Evolutionary conservation across 2,888 invertebrate species (phyloP).

Genomic region (Agonopterix alstromeriana): DNA sequence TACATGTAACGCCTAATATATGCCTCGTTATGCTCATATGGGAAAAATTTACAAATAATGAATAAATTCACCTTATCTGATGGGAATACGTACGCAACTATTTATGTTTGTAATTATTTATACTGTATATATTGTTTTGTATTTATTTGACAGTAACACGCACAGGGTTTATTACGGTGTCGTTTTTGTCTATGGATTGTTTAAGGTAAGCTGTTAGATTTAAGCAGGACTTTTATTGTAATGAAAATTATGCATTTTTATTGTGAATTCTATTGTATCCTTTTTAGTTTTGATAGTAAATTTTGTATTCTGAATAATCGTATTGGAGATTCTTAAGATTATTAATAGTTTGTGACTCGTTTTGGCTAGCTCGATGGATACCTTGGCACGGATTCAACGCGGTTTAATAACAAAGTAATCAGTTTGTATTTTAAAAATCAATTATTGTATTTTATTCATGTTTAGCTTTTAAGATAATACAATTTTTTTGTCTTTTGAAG

Average conservation of each 20-base stretch:
- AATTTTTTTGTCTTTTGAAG: constrained; percentile 1
- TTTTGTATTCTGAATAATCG: constrained; percentile 9
- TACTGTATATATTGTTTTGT: constrained; percentile 6
- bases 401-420: constrained; percentile 2
- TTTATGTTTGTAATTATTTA: constrained; percentile 16
- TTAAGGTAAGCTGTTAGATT: constrained; percentile 43
- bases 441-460: constrained; percentile 3
- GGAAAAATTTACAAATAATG: constrained; percentile 90
- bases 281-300: constrained; percentile 6
- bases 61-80: constrained; percentile 53
- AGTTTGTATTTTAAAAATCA: constrained; percentile 1
- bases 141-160: constrained; percentile 28
- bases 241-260: constrained; percentile 17
- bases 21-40: constrained; percentile 98
- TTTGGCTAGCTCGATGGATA: constrained; percentile 27
- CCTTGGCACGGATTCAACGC: constrained; percentile 7
- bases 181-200: constrained; percentile 28
- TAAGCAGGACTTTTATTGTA: constrained; percentile 39
- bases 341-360: constrained; percentile 32
- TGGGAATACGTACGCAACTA: constrained; percentile 57
- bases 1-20: constrained; percentile 98
- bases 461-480: constrained; percentile 5
- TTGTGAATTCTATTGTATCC: constrained; percentile 14
- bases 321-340: constrained; percentile 18
- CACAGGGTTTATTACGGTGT: constrained; percentile 25